Percentiles rank a stretch among this genome's conserved stretches.
These are phyloP conservation scores for Propithecus coquereli DNA, from an alignment of 2,113 vertebrate species.

Conservation along the genomic window DNA sequence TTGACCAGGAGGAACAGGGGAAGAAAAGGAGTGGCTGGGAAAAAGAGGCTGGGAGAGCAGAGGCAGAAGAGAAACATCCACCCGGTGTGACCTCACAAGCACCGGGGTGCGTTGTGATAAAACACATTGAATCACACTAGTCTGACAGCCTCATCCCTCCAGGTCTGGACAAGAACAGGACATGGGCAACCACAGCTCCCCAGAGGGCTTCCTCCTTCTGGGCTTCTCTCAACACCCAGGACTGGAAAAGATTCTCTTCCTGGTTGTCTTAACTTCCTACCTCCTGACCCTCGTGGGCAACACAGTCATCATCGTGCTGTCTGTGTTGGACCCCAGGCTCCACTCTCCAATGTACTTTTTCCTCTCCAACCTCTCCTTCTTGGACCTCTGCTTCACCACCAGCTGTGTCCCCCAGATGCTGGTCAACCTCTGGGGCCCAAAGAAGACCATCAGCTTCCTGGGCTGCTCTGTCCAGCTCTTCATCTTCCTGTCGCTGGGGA, in stretches of 20 bases:
- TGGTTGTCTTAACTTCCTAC: slow-evolving; percentile 6
- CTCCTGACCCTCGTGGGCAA: slow-evolving; percentile 22
- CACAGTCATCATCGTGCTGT: slow-evolving; percentile 26
- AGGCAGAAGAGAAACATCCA: rapidly evolving
- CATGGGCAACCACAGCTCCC: slow-evolving; percentile 32
- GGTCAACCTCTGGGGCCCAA: neutral
- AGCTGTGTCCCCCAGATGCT: neutral
- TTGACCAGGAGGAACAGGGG: neutral
- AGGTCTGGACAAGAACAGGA: neutral
- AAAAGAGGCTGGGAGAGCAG: neutral
- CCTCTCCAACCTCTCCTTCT: slow-evolving; percentile 22
- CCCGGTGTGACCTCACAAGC: neutral
- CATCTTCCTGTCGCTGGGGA: neutral
- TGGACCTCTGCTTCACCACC: slow-evolving; percentile 34
- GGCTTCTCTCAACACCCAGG: slow-evolving; percentile 30
- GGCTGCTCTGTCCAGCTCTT: slow-evolving; percentile 32
- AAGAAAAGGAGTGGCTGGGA: neutral
- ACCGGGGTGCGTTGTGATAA: no score
- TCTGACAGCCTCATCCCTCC: neutral
- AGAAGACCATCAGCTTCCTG: slow-evolving; percentile 35
- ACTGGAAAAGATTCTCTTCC: neutral
- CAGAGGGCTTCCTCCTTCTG: neutral
- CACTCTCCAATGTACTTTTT: slow-evolving; percentile 13
- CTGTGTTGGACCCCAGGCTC: neutral
- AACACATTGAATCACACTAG: no score